Conservation (phyloP, 64 coral and sea anemone genomes). For the Trachythela sp. region DNA sequence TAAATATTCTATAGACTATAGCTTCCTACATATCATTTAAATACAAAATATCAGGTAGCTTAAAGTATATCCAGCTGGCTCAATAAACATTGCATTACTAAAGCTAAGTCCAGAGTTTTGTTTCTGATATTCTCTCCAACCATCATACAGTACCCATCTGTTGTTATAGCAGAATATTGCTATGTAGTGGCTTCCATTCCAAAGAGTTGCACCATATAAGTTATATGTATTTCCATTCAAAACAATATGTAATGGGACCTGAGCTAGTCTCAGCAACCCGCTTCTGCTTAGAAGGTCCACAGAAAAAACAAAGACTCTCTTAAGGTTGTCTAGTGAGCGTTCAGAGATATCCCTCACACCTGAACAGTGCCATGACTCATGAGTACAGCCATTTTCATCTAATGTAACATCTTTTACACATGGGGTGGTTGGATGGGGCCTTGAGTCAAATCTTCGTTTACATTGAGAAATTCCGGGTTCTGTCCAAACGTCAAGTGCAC, state of each 20-base stretch:
- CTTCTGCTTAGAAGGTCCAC: slow-evolving; percentile 66
- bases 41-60: slow-evolving; percentile 36
- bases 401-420: slow-evolving; percentile 27
- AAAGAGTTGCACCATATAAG: slow-evolving; percentile 57
- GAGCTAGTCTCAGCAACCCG: slow-evolving; percentile 43
- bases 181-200: slow-evolving; percentile 72
- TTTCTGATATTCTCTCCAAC: slow-evolving; percentile 46
- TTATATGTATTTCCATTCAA: slow-evolving; percentile 37
- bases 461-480: neutral
- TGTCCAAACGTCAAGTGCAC: slow-evolving; percentile 26
- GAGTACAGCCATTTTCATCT: slow-evolving; percentile 32
- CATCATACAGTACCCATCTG: slow-evolving; percentile 68
- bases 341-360: slow-evolving; percentile 19
- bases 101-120: slow-evolving; percentile 58
- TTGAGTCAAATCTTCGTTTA: slow-evolving; percentile 16
- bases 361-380: slow-evolving; percentile 45
- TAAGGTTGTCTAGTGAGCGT: slow-evolving; percentile 5
- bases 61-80: slow-evolving; percentile 49
- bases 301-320: slow-evolving; percentile 32
- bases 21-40: too few relatives aligned
- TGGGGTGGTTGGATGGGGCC: neutral
- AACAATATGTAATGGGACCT: slow-evolving; percentile 50
- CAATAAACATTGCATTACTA: too few relatives aligned
- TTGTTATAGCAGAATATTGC: slow-evolving; percentile 46
- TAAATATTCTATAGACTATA: too few relatives aligned